Evolutionary conservation across 2,113 vertebrate species (phyloP).

Genomic region (Furnarius figulus): DNA sequence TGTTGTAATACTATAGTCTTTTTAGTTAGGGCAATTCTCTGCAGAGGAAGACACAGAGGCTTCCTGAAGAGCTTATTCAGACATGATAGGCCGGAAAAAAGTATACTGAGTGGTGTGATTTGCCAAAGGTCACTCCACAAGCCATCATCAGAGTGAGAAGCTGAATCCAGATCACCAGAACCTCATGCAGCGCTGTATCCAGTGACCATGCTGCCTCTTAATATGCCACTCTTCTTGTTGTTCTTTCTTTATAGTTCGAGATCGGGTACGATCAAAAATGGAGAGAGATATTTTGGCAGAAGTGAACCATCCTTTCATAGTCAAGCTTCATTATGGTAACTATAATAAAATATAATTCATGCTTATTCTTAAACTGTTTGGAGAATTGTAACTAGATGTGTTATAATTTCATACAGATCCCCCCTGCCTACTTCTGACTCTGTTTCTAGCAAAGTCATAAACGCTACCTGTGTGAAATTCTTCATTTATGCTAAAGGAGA

Average conservation of each 20-base stretch:
- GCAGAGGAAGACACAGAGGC: background rate
- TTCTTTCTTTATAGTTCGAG: slow-evolving; percentile 81
- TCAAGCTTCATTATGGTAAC: slow-evolving; percentile 95
- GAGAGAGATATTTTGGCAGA: slow-evolving; percentile 96
- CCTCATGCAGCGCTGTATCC: background rate
- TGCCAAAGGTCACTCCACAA: background rate
- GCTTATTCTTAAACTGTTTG: background rate
- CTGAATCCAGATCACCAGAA: background rate
- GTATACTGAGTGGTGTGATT: background rate
- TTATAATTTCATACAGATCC: background rate
- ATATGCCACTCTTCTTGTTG: background rate
- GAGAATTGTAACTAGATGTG: background rate
- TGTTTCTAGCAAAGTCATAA: background rate
- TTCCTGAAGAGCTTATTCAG: background rate
- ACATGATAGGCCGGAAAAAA: background rate
- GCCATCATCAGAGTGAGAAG: background rate
- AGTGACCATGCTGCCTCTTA: background rate
- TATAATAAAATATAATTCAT: background rate
- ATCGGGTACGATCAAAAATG: slow-evolving; percentile 95
- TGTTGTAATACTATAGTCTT: background rate
- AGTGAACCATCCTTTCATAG: slow-evolving; percentile 97
- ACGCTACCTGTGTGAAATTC: background rate
- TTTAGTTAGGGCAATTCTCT: background rate
- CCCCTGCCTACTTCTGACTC: background rate
- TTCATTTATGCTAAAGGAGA: background rate